A percentile compares a stretch with the other conserved stretches of the same genome.
Evolutionary conservation across 2,888 invertebrate genomes (phyloP).

Genomic region (Torymus tubicola): DNA sequence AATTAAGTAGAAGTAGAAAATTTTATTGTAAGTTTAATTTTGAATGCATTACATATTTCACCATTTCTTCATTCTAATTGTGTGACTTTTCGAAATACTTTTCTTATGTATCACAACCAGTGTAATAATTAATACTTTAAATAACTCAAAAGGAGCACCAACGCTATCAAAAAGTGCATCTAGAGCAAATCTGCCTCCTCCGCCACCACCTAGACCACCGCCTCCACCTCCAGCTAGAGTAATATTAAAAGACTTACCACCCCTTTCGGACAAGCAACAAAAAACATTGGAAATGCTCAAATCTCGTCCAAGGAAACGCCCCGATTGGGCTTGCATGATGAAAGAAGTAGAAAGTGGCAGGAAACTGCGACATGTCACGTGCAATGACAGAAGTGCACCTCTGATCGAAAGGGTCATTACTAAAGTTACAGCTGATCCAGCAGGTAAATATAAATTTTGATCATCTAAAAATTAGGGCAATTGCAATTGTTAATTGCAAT

Average conservation of each 20-base stretch:
- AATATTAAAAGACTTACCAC: slow-evolving; percentile 77
- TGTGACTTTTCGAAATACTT: too few species aligned
- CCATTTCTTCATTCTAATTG: too few species aligned
- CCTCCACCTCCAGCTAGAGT: slow-evolving; percentile 78
- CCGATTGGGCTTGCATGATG: slow-evolving; percentile 94
- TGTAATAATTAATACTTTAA: not conserved
- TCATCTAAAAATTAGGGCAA: not conserved
- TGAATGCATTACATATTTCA: too few species aligned
- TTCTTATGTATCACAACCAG: too few species aligned
- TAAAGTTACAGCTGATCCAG: slow-evolving; percentile 72
- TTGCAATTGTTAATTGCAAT: too few species aligned
- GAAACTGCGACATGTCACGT: slow-evolving; percentile 88
- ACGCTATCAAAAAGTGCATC: slow-evolving; percentile 74
- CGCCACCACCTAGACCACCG: slow-evolving; percentile 85
- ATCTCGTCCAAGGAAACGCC: slow-evolving; percentile 86
- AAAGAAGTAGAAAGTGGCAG: slow-evolving; percentile 91
- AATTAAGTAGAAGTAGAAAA: too few species aligned
- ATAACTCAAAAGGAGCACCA: slow-evolving; percentile 69
- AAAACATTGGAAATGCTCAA: slow-evolving; percentile 85
- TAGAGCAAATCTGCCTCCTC: slow-evolving; percentile 76
- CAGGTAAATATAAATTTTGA: slow-evolving; percentile 65
- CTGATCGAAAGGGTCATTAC: slow-evolving; percentile 73
- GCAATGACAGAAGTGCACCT: slow-evolving; percentile 85
- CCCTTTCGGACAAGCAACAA: slow-evolving; percentile 80
- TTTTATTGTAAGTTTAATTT: too few species aligned